These are phyloP conservation scores for Phengaris arion DNA, from an alignment of 2,888 invertebrate genomes.

Conservation along the genomic window DNA sequence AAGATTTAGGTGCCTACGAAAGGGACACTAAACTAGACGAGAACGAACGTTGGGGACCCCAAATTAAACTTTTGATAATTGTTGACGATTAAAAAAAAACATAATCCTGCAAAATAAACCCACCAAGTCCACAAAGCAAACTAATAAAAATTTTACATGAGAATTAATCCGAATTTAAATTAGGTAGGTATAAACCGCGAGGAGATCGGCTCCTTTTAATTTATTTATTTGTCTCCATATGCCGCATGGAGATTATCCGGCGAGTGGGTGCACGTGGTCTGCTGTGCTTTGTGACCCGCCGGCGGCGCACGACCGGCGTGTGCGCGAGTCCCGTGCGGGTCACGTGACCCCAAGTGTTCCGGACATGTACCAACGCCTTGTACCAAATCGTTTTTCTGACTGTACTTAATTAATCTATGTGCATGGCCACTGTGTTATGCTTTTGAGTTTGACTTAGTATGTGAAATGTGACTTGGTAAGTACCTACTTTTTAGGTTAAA, in stretches of 20 bases:
- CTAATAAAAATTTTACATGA: slow-evolving; percentile 52
- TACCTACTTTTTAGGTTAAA: not conserved
- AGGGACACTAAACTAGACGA: too few relatives aligned
- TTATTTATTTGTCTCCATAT: slow-evolving; percentile 74
- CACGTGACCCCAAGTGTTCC: slow-evolving; percentile 62
- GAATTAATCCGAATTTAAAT: slow-evolving; percentile 51
- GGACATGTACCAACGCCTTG: slow-evolving; percentile 64
- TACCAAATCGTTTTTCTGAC: slow-evolving; percentile 63
- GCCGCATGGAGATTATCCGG: slow-evolving; percentile 64
- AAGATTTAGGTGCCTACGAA: too few relatives aligned
- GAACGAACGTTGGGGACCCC: not conserved
- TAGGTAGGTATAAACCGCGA: slow-evolving; percentile 44
- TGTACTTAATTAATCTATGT: slow-evolving; percentile 73
- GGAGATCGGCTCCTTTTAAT: slow-evolving; percentile 62
- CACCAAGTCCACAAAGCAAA: slow-evolving; percentile 24
- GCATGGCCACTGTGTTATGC: slow-evolving; percentile 44
- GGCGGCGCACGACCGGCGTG: slow-evolving; percentile 36
- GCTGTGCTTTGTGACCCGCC: slow-evolving; percentile 35
- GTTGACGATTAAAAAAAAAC: slow-evolving; percentile 17
- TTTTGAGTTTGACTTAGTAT: not conserved
- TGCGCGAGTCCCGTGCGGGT: slow-evolving; percentile 36
- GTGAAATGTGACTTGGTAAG: not conserved
- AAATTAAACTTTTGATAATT: not conserved
- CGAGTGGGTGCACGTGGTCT: slow-evolving; percentile 47
- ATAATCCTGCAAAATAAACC: slow-evolving; percentile 30